These are phyloP conservation scores for Candidula unifasciata DNA, from an alignment of 2,888 invertebrate species.

Conservation along the genomic window DNA sequence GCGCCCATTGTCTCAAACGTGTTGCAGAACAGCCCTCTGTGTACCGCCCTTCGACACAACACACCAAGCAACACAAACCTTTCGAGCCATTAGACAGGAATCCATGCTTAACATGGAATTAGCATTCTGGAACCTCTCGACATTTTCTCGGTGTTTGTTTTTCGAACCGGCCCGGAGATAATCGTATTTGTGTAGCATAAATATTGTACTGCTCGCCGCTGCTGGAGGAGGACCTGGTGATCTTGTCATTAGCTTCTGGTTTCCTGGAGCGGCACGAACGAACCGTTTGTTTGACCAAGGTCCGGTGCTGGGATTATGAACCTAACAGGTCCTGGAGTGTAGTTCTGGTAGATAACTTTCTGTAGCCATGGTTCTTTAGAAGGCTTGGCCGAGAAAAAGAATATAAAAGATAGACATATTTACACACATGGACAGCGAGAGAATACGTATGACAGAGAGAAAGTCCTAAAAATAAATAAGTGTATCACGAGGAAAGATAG, in stretches of 20 bases:
- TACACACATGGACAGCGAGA: no score
- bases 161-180: slow-evolving; percentile 15
- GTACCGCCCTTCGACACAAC: no score
- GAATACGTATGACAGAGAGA: no score
- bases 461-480: no score
- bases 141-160: slow-evolving; percentile 20
- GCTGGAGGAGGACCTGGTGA: neutral
- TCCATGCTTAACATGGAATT: neutral
- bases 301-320: neutral
- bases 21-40: no score
- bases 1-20: no score
- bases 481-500: no score
- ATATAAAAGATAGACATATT: no score
- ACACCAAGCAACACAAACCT: no score
- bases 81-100: no score
- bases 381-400: no score
- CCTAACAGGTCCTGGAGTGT: neutral
- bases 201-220: neutral
- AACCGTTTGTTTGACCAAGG: slow-evolving; percentile 1
- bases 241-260: neutral
- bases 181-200: slow-evolving; percentile 23
- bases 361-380: no score
- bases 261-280: neutral
- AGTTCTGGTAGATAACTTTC: neutral
- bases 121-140: neutral